These are phyloP conservation scores for Limenitis camilla DNA, from an alignment of 2,888 invertebrate species.

Conservation along the genomic window DNA sequence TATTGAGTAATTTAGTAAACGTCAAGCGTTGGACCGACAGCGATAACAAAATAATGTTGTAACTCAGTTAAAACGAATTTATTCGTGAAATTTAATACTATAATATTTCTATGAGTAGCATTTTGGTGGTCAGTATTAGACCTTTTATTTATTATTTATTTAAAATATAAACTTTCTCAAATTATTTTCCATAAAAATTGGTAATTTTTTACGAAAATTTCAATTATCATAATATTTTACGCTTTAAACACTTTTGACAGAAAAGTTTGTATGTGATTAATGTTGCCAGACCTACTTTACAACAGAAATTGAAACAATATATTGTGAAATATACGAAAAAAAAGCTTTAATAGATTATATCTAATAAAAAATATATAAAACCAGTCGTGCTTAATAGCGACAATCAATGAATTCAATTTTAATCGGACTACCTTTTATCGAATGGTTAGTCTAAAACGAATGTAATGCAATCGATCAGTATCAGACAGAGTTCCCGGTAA, in stretches of 20 bases:
- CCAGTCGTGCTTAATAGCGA: slow-evolving; percentile 1
- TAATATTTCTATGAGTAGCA: too few relatives aligned
- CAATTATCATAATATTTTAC: too few relatives aligned
- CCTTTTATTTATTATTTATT: too few relatives aligned
- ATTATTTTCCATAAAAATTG: too few relatives aligned
- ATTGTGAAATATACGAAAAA: neutral
- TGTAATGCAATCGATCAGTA: slow-evolving; percentile 34
- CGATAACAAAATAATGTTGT: neutral
- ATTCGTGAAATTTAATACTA: too few relatives aligned
- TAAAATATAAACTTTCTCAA: too few relatives aligned
- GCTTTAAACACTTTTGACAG: too few relatives aligned
- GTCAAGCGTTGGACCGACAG: slow-evolving; percentile 24
- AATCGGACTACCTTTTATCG: slow-evolving; percentile 23
- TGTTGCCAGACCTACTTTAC: too few relatives aligned
- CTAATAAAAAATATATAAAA: neutral
- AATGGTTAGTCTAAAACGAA: slow-evolving; percentile 24
- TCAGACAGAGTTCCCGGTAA: slow-evolving; percentile 45
- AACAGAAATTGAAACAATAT: neutral
- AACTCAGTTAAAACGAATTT: too few relatives aligned
- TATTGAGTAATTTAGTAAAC: slow-evolving; percentile 24
- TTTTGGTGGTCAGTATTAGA: too few relatives aligned
- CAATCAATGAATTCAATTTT: slow-evolving; percentile 16
- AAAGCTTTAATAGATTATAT: slow-evolving; percentile 1
- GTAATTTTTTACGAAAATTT: too few relatives aligned
- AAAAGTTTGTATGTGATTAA: neutral